Base-by-base conservation (phyloP, 2,888 invertebrate genomes). In the Empis stercorea region DNA sequence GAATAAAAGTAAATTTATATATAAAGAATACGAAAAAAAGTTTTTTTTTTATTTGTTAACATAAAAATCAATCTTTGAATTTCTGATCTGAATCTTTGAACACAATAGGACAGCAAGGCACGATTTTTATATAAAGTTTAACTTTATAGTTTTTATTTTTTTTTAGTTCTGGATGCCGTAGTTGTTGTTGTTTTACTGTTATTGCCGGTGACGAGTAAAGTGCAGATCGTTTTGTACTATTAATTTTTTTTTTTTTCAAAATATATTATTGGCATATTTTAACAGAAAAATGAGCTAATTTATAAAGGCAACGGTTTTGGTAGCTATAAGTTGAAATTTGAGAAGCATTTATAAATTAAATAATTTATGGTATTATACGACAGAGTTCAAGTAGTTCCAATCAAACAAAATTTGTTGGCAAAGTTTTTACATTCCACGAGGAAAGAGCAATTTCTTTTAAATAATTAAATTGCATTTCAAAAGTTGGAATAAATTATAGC, bases 281-380 rank as follows among this genome's bases (percentile, higher is more conserved):
- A 7, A 51, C 51, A 51, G 43, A 46, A 38, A 41, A 47, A 43
- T 45, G n/a, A n/a, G n/a, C n/a, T n/a, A n/a, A n/a, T n/a, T n/a
- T n/a, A n/a, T n/a, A n/a, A n/a, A n/a, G n/a, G n/a, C n/a, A n/a
- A n/a, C n/a, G n/a, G n/a, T n/a, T n/a, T n/a, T n/a, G n/a, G n/a
- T n/a, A n/a, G n/a, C n/a, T n/a, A n/a, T n/a, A n/a, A n/a, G n/a
- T n/a, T n/a, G n/a, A n/a, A n/a, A n/a, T n/a, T n/a, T n/a, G n/a
- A n/a, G n/a, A n/a, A n/a, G n/a, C n/a, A n/a, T n/a, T n/a, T n/a
- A n/a, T n/a, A n/a, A n/a, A n/a, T n/a, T n/a, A n/a, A n/a, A n/a
- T n/a, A n/a, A n/a, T n/a, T n/a, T n/a, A n/a, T n/a, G n/a, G n/a
- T n/a, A n/a, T n/a, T n/a, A n/a, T n/a, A n/a, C n/a, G n/a, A n/a